Percentiles rank a stretch among this genome's conserved stretches.
phyloP scores from a whole-genome alignment of 2,113 vertebrate species.

The Dicentrarchus labrax region DNA sequence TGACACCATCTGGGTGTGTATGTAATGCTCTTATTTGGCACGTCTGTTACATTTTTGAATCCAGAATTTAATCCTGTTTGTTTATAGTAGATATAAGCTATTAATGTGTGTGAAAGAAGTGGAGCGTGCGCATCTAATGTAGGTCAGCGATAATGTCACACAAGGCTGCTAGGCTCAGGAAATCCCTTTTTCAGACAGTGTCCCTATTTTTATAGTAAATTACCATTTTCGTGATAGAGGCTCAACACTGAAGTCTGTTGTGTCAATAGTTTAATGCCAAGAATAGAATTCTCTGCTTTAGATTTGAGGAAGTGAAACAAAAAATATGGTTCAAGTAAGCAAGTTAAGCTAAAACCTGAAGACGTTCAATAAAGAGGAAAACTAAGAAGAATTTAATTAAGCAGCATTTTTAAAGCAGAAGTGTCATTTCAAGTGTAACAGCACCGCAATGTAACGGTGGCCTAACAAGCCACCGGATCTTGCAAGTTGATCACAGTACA shows the following conservation, averaged over 20 bases:
- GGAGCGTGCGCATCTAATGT: constrained; percentile 59
- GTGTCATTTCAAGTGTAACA: constrained; percentile 11
- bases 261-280: not conserved
- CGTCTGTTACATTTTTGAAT: constrained; percentile 56
- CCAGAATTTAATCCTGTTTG: constrained; percentile 65
- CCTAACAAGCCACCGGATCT: not conserved
- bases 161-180: constrained; percentile 37
- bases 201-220: constrained; percentile 46
- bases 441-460: not conserved
- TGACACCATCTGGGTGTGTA: constrained; percentile 61
- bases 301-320: constrained; percentile 56
- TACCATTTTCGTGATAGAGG: constrained; percentile 6
- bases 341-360: constrained; percentile 17
- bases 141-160: constrained; percentile 69
- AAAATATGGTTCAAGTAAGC: not conserved
- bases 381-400: not conserved
- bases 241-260: not conserved
- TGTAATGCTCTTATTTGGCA: constrained; percentile 66
- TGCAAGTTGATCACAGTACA: constrained; percentile 15
- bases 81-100: constrained; percentile 44
- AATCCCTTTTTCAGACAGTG: constrained; percentile 66
- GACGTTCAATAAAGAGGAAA: constrained; percentile 31
- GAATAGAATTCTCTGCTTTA: not conserved
- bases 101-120: constrained; percentile 57
- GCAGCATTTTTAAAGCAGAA: constrained; percentile 7